Percentiles rank a stretch among this genome's conserved stretches.
phyloP scores from a whole-genome alignment of 2,113 vertebrate species.

The Rhinoderma darwinii region DNA sequence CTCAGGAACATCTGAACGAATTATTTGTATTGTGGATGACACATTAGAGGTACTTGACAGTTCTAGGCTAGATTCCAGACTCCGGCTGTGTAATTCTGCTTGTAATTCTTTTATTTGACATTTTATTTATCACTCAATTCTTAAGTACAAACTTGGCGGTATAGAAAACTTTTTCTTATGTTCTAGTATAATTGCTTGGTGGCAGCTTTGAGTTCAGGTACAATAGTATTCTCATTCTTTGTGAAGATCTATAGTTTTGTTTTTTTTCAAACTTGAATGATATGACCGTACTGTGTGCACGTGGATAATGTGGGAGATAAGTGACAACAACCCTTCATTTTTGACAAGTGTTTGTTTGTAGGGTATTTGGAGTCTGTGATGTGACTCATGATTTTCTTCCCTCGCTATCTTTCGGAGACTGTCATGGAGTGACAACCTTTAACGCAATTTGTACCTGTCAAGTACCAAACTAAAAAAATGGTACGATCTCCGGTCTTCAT shows the following conservation, averaged over 20 bases:
- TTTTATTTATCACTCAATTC: background rate
- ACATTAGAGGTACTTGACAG: background rate
- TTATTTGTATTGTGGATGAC: background rate
- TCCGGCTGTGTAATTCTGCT: background rate
- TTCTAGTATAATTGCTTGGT: background rate
- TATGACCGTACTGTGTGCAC: slow-evolving; percentile 2
- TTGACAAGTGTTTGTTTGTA: background rate
- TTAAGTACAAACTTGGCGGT: background rate
- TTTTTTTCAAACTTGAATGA: slow-evolving; percentile 23
- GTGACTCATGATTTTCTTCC: too few relatives aligned
- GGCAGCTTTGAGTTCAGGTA: background rate
- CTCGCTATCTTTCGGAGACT: background rate
- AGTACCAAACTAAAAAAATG: slow-evolving; percentile 1
- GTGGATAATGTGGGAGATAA: background rate
- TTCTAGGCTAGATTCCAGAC: background rate
- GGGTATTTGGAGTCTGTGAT: background rate
- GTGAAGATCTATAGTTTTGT: background rate
- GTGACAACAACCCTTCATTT: background rate
- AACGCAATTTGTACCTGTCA: background rate
- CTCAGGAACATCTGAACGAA: background rate
- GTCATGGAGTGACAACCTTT: background rate
- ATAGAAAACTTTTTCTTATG: background rate
- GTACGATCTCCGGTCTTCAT: background rate
- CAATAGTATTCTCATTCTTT: background rate
- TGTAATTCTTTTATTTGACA: background rate